Evolutionary conservation across 2,888 invertebrate genomes (phyloP).

Genomic region (Helobdella robusta): DNA sequence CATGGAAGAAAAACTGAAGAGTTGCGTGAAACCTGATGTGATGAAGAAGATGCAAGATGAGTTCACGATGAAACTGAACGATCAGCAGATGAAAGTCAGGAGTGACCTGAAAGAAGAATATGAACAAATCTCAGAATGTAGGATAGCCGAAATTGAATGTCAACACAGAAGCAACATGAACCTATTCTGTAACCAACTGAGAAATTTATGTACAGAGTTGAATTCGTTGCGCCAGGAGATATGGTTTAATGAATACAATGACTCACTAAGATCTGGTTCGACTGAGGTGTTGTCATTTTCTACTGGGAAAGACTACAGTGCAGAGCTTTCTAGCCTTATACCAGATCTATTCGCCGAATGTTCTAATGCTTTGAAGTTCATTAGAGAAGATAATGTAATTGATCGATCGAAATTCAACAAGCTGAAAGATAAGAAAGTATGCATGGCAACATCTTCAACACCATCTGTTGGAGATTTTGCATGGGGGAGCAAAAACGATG

Average conservation of each 20-base stretch:
- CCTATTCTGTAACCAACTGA: background rate
- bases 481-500: no score
- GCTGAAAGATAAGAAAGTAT: no score
- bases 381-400: no score
- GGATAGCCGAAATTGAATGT: background rate
- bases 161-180: background rate
- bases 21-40: no score
- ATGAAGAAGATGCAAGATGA: no score
- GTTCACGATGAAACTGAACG: conserved; percentile 4
- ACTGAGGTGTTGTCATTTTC: background rate
- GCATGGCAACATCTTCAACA: no score
- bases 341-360: no score
- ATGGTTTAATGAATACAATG: background rate
- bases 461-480: no score
- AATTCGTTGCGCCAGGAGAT: background rate
- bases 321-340: no score
- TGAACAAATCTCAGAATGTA: conserved; percentile 13
- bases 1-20: background rate
- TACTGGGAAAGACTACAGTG: no score
- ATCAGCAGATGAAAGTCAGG: conserved; percentile 16
- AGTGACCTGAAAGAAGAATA: conserved; percentile 31
- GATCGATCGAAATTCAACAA: no score
- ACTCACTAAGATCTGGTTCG: conserved; percentile 1
- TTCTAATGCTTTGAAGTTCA: no score
- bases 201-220: background rate